Evolutionary conservation across 1,140 invertebrate species (phyloP).

Genomic region (Eulimnadia texana): DNA sequence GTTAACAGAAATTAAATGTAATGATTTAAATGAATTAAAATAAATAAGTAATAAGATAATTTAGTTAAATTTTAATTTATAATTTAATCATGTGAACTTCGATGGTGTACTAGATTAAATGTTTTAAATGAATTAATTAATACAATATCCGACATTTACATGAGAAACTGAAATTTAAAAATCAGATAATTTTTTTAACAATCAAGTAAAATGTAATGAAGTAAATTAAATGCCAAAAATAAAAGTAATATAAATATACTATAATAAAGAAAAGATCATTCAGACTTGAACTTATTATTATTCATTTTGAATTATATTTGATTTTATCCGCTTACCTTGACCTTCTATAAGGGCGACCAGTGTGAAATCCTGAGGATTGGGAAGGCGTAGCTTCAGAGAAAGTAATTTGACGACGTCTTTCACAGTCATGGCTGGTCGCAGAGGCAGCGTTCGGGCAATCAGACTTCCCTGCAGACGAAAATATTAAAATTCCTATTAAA

Average conservation of each 20-base stretch:
- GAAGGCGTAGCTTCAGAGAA: constrained; percentile 80
- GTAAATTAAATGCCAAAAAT: not conserved
- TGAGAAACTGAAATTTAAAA: not conserved
- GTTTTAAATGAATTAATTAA: no score
- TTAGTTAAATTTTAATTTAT: no score
- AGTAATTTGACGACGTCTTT: constrained; percentile 82
- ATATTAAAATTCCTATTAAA: not conserved
- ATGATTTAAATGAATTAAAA: no score
- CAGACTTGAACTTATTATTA: no score
- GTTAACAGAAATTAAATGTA: no score
- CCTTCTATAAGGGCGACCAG: constrained; percentile 80
- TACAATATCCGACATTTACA: no score
- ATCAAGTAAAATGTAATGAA: no score
- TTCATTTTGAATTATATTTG: no score
- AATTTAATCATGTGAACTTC: no score
- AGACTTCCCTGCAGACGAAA: constrained; percentile 50
- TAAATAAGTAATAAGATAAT: no score
- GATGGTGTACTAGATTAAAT: no score
- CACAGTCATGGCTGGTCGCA: constrained; percentile 78
- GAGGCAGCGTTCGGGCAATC: constrained; percentile 75
- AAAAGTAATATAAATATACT: constrained; percentile 13
- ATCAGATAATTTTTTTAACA: not conserved
- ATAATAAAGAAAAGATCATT: no score
- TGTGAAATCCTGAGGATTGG: constrained; percentile 90
- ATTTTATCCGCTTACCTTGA: constrained; percentile 57